Evolutionary conservation across 1,140 invertebrate species (phyloP), one percentile per base, ranked within the genome.

Genomic region (Sinella curviseta): DNA sequence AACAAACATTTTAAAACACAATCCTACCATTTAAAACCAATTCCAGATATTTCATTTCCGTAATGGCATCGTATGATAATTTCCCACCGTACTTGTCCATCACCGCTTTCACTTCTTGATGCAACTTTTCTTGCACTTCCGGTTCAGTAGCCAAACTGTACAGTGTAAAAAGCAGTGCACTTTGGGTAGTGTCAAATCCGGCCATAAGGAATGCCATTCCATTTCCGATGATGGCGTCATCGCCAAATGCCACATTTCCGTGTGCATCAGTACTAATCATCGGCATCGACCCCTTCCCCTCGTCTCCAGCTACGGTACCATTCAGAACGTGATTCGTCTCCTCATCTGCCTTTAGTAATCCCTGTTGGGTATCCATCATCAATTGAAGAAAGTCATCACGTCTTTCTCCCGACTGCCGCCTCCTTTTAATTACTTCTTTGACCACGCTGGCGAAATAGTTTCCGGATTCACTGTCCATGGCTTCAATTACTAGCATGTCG

Each of bases 61-160:
- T 79, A n/a, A 88, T 77, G 54, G 83, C 82, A 28, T 87, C 86
- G 78, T 87, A 88, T 24, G 80, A 83, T 4, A 87, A 65, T 76
- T 85, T 77, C 3, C 84, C 83, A 28, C 83, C 81, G 33, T 86
- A 79, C 17, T 82, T 79, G 31, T 85, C 67, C 31, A 84, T 35
- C 48, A 84, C 84, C 26, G 80, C 54, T 57, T 86, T 82, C 0
- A 91, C 85, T 83, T 91, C 90, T 73, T 87, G 79, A 33, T 88
- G 83, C 0, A 90, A 82, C 65, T 85, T 84, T 0, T 88, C 80
- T 82, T 91, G 90, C 28, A 87, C 79, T 0, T 88, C 85, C 0
- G 85, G 86, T 83, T 91, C 86, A 31, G 86, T 76, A 0, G 90
- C 90, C 33, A 91, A 82, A 78, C 87, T 86, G 70, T 90, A 90